phyloP scores from a whole-genome alignment of 2,888 invertebrate genomes.

The Volucella zonaria region DNA sequence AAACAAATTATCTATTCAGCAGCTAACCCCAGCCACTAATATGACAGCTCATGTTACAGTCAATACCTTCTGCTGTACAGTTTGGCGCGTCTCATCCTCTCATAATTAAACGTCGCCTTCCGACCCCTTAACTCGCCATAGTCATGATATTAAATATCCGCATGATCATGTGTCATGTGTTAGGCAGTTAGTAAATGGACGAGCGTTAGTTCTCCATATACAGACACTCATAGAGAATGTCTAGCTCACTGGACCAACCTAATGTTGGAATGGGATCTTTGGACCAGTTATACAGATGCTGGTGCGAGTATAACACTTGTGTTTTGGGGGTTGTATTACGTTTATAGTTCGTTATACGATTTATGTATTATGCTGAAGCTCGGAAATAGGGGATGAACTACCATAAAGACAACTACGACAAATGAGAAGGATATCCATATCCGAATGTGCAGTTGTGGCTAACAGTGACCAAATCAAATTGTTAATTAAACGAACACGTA shows the following conservation, averaged over 20 bases:
- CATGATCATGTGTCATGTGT: slow-evolving; percentile 59
- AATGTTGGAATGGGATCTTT: not conserved
- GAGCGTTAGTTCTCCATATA: not conserved
- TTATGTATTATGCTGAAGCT: slow-evolving; percentile 33
- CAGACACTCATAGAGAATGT: not conserved
- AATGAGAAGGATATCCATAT: not conserved
- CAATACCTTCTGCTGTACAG: slow-evolving; percentile 37
- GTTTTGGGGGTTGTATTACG: slow-evolving; percentile 43
- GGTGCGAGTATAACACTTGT: slow-evolving; percentile 18
- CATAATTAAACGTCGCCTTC: slow-evolving; percentile 7
- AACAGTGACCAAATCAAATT: slow-evolving; percentile 67
- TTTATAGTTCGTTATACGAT: slow-evolving; percentile 55
- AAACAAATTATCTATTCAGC: slow-evolving; percentile 58
- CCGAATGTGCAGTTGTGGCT: slow-evolving; percentile 35
- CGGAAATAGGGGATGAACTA: not conserved
- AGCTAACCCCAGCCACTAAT: slow-evolving; percentile 56
- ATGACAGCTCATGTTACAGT: slow-evolving; percentile 48
- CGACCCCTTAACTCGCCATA: slow-evolving; percentile 20
- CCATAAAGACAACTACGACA: not conserved
- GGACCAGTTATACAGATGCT: slow-evolving; percentile 1
- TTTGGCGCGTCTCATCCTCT: slow-evolving; percentile 6
- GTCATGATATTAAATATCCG: slow-evolving; percentile 60
- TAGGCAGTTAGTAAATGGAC: slow-evolving; percentile 16
- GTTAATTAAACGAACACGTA: slow-evolving; percentile 75
- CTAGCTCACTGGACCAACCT: not conserved